Base-by-base conservation (phyloP, 2,113 vertebrate species). In the Cygnus atratus region DNA sequence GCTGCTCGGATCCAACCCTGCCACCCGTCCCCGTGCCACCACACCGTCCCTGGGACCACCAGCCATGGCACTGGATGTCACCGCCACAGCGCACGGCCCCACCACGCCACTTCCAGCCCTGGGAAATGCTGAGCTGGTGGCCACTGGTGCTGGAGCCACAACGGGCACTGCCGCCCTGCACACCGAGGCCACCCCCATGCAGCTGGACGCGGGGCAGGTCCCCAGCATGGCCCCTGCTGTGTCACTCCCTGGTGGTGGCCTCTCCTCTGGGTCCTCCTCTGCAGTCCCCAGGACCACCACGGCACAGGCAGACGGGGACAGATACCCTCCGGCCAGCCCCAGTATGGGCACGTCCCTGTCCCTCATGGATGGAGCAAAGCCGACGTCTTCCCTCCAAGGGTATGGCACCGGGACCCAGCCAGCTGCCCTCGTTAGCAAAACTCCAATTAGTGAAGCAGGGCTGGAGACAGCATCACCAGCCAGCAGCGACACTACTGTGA, bases 301-400 rank as follows among this genome's bases (percentile, higher is more conserved):
- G 0, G 59, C 67, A 88, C 59, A 84, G 50, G 15, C 3, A 2
- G 33, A 39, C 48, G 29, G 44, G 39, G 59, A 8, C 0, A 0
- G 14, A 81, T 67, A 68, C 21, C 16, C 31, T 92, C 7, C 73
- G 55, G 31, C 24, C 26, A 46, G 39, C 61, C 43, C 58, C 58
- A 75, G 62, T 3, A 1, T 2, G 39, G 29, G 33, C 7, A 2
- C 6, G 0, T n/a, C 78, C 24, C 63, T 81, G 43, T 82, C 61
- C 13, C 15, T 65, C 50, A 3, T 0, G 0, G 39, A 43, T 33
- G 57, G 35, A 73, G 15, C 35, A 80, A 65, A 86, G 29, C 13
- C 63, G 48, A 15, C 43, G 78, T 24, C 55, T 58, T 80, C 96
- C 39, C 14, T 33, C 0, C 0, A 20, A 24, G n/a, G 0, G 0